Evolutionary conservation across 2,113 vertebrate species (phyloP), one percentile per base, ranked within the genome.

Genomic region (Seriola dumerili): DNA sequence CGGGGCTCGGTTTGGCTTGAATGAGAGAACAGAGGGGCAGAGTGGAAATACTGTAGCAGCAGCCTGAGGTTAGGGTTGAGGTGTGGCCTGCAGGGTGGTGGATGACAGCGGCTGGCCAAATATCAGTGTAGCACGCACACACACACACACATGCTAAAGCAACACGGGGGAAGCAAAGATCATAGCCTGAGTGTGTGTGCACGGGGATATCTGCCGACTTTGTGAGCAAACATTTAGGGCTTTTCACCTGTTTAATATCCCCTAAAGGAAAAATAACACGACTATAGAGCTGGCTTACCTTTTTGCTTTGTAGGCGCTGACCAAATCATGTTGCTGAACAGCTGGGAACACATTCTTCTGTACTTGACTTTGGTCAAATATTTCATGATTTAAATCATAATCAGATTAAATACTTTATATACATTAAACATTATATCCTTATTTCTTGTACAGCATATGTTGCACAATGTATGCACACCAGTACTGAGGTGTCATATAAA

Each of bases 1-100:
- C 8, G 29, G 16, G 62, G 69, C 61, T 78, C 68, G 64, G 63
- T 78, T 77, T 67, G 50, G 80, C 71, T 50, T 71, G 67, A 75
- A 48, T 32, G 58, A 44, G 67, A 75, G 76, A 72, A 9, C 14
- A 50, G 21, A 11, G 55, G 58, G 50, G 55, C 19, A 17, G 54
- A 12, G 65, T 6, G 46, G n/a, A 62, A 52, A 68, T 3, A 66
- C 40, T 65, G 44, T 25, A 59, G 89, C 67, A 50, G 64, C 76
- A 50, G 78, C 67, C 29, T 71, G 81, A 83, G 77, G 78, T 87
- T 89, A 82, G 81, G 87, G 80, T 72, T 70, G 76, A 52, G 77
- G 81, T 82, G 83, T 36, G 58, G 85, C 64, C 77, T 81, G 66
- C 61, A 70, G 61, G 73, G 34, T 74, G 76, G 74, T 50, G 84